Percentiles rank a stretch among this genome's conserved stretches.
phyloP scores from a whole-genome alignment of 2,888 invertebrate genomes.

The Dinocampus coccinellae region DNA sequence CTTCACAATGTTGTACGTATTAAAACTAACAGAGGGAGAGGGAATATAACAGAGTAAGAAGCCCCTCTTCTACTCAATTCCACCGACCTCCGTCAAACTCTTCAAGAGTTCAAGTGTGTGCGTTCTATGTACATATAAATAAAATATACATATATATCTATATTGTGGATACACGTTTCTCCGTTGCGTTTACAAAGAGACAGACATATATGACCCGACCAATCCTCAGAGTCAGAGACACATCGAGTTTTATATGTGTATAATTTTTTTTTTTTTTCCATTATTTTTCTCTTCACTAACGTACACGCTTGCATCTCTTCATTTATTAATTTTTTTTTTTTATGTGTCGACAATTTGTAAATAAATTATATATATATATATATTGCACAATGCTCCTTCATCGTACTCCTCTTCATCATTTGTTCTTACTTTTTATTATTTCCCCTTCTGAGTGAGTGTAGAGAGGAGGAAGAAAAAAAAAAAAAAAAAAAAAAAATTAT shows the following conservation, averaged over 20 bases:
- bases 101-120: background rate
- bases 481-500: slow-evolving; percentile 1
- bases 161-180: background rate
- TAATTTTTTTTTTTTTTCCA: too few relatives aligned
- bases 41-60: background rate
- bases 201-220: background rate
- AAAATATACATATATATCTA: background rate
- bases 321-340: background rate
- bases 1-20: background rate
- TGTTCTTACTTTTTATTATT: background rate
- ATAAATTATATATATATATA: background rate
- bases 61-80: background rate
- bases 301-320: background rate
- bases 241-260: background rate
- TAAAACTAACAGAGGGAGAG: background rate
- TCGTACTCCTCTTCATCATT: too few relatives aligned
- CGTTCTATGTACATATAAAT: background rate
- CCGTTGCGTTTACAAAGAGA: background rate
- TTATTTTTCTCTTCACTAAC: background rate
- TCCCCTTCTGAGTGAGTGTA: background rate
- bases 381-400: background rate
- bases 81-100: background rate
- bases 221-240: background rate
- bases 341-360: background rate
- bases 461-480: background rate